Evolutionary conservation across 2,888 invertebrate genomes (phyloP), one percentile per base, ranked within the genome.

Genomic region (Cephus pygmeus): DNA sequence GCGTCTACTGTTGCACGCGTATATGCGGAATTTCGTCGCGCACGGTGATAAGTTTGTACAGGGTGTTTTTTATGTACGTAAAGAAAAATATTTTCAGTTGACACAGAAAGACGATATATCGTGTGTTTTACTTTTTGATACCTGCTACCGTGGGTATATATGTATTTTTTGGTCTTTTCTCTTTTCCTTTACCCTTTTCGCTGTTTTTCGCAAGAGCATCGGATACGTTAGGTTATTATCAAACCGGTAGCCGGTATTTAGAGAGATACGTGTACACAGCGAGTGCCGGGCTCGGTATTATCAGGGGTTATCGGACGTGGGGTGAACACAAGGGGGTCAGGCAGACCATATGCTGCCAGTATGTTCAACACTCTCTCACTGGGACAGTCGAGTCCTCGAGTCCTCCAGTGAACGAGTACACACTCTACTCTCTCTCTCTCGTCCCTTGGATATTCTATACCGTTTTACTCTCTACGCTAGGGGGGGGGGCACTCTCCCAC

Each of bases 331-430:
- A 68, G 77, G 75, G 76, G 77, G 79, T 80, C 30, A 80, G 81
- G 81, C 80, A 73, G 79, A 85, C 88, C 88, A 88, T 89, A 88
- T 88, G 88, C 88, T 85, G 85, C 87, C 87, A 85, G 88, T 88
- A 88, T 88, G 88, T 88, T 86, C 85, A 84, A 87, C 86, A 88
- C 85, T 87, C 89, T 86, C 88, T 87, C 88, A 84, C 85, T 84
- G 85, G 85, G 84, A 85, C 88, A 85, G 88, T 87, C 83, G 84
- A 87, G 87, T 85, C 82, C 85, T 85, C 82, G 83, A 71, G 31
- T 71, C 31, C 33, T 34, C 12, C 12, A 34, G 86, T 81, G n/a
- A 34, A 68, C 71, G 84, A 82, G 80, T 79, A 79, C 73, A 79
- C 81, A 82, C 81, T 81, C 77, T 73, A 80, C 77, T 76, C 82